phyloP scores from a whole-genome alignment of 2,888 invertebrate genomes.

The Cataglyphis rosenhaueri region DNA sequence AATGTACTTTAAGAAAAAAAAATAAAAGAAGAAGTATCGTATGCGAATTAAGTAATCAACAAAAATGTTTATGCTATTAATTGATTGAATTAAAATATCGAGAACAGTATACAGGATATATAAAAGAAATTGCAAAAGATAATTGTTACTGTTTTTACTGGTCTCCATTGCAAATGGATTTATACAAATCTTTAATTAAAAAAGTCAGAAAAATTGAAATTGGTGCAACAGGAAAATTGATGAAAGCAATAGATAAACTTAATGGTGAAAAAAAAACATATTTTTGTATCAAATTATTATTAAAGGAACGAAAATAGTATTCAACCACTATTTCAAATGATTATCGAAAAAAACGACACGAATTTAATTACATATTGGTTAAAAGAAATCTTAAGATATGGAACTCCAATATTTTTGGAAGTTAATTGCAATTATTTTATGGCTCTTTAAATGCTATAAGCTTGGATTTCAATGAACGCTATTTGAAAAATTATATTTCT shows the following conservation, averaged over 20 bases:
- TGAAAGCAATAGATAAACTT: constrained; percentile 45
- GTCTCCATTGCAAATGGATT: constrained; percentile 10
- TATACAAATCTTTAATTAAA: constrained; percentile 53
- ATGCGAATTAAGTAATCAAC: constrained; percentile 3
- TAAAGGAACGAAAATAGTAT: constrained; percentile 40
- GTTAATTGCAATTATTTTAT: constrained; percentile 16
- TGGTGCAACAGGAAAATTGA: constrained; percentile 59
- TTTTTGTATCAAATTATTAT: constrained; percentile 58
- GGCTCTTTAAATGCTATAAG: constrained; percentile 54
- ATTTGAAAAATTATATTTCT: constrained; percentile 51
- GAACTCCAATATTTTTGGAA: constrained; percentile 14
- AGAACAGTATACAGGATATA: constrained; percentile 11
- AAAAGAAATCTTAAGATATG: constrained; percentile 2
- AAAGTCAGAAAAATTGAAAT: constrained; percentile 52
- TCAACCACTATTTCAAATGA: constrained; percentile 55
- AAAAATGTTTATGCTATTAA: not conserved
- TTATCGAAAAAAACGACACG: not conserved
- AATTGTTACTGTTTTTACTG: constrained; percentile 8
- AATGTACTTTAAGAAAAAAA: constrained; percentile 20
- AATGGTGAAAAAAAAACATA: constrained; percentile 53
- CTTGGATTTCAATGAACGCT: constrained; percentile 55
- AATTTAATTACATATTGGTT: constrained; percentile 28
- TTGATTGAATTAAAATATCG: constrained; percentile 14
- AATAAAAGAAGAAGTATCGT: not conserved
- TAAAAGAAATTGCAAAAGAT: constrained; percentile 10